Conservation (phyloP, 2,113 vertebrate genomes). For the Probosciger aterrimus region DNA sequence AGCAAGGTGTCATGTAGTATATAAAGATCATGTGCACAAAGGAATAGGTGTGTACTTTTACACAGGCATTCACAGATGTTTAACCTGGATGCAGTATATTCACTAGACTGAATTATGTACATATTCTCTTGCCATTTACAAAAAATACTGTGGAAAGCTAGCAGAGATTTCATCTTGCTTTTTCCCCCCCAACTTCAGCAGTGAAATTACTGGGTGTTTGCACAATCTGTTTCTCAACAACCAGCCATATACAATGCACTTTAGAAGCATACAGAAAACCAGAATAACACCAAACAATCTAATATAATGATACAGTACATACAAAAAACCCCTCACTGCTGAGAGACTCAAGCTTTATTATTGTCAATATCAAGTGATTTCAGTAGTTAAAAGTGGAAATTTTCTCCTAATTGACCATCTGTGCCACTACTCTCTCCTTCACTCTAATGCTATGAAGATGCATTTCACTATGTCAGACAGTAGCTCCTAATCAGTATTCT, state of each 20-base stretch:
- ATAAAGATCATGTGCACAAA: rapidly evolving
- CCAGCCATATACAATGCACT: not conserved
- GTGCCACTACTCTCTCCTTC: not conserved
- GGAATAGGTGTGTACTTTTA: not conserved
- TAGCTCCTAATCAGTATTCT: not conserved
- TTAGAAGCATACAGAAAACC: not conserved
- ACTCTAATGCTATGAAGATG: not conserved
- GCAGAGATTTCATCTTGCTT: not conserved
- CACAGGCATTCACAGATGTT: not conserved
- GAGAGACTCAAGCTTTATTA: slow-evolving; percentile 5
- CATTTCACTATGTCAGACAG: not conserved
- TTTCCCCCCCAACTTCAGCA: not conserved
- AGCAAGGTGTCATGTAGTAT: not conserved
- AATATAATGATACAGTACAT: not conserved
- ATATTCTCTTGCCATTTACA: not conserved
- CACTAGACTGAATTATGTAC: not conserved
- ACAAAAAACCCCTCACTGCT: not conserved
- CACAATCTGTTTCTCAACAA: not conserved
- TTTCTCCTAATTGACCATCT: slow-evolving; percentile 50
- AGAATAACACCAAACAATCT: not conserved
- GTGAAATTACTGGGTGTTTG: not conserved
- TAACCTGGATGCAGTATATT: not conserved
- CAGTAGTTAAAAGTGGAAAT: slow-evolving; percentile 48
- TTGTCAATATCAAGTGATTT: slow-evolving; percentile 25
- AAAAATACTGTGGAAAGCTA: not conserved